Base-by-base conservation (phyloP, 2,113 vertebrate genomes). In the Ellobius talpinus region DNA sequence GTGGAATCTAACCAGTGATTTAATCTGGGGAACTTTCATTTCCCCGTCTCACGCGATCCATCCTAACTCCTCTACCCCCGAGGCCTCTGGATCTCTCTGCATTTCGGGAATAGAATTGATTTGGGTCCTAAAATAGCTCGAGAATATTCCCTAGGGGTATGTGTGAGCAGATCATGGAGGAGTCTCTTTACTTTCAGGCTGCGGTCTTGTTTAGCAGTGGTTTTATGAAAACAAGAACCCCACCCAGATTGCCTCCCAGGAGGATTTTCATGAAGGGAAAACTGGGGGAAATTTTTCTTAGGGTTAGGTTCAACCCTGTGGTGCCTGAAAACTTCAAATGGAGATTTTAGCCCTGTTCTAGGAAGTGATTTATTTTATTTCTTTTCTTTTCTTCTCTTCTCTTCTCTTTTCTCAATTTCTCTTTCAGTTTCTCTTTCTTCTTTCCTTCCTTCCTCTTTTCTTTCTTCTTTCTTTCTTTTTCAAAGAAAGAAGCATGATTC, bases 401-500 rank as follows among this genome's bases (percentile, higher is more conserved):
- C 5, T 45, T 93, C 68, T 45, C 17, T 21, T 50, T 77, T 21
- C 31, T 50, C 55, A 58, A 58, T 58, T 58, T 21, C 55, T 58
- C 19, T 58, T 58, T 58, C 55, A 58, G 55, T 58, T 58, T 58
- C 55, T 58, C 19, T 58, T 58, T 7, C 5, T 58, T 58, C 55
- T 3, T 58, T 58, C 55, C 55, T 58, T 58, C 17, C 17, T 58
- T 58, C 17, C 16, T 55, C 55, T 55, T 55, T 14, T 55, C 55
- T 55, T 55, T 58, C 17, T 7, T 58, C 55, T 58, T 21, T 58
- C 55, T 58, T 21, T 21, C 17, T 19, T 58, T n/a, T n/a, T n/a
- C n/a, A n/a, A n/a, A n/a, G n/a, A n/a, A n/a, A n/a, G n/a, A 66
- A 45, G 42, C 73, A 6, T 93, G 11, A 94, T 95, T 96, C 82